Evolutionary conservation across 2,888 invertebrate species (phyloP).

Genomic region (Lasioglossum calceatum): DNA sequence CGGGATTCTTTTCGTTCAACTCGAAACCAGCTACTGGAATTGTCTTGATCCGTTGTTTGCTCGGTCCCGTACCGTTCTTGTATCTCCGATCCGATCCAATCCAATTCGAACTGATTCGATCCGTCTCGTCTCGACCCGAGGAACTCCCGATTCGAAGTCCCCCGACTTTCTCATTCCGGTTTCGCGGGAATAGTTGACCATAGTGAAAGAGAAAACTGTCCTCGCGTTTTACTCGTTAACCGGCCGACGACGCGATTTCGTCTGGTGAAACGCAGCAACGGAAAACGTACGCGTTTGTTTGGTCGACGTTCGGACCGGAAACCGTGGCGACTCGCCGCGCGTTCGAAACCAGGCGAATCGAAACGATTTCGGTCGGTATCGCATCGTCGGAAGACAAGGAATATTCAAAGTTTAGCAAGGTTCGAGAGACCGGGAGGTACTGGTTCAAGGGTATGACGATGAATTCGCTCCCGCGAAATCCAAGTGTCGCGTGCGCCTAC

Average conservation of each 20-base stretch:
- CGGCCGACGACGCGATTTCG: constrained; percentile 15
- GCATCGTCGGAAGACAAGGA: constrained; percentile 26
- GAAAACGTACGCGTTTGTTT: neutral
- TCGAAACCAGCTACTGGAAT: neutral
- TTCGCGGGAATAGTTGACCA: neutral
- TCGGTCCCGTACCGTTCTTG: constrained; percentile 7
- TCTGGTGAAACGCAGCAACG: constrained; percentile 2
- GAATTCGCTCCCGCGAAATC: constrained; percentile 19
- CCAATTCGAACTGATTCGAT: neutral
- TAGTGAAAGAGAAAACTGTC: neutral
- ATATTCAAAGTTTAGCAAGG: constrained; percentile 12
- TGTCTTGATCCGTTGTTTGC: neutral
- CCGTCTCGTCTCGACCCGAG: neutral
- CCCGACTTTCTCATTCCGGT: neutral
- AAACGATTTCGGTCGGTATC: constrained; percentile 25
- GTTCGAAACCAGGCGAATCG: neutral
- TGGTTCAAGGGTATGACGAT: constrained; percentile 22
- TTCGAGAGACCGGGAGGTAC: constrained; percentile 14
- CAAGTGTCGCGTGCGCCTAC: neutral
- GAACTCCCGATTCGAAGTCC: neutral
- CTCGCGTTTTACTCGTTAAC: neutral
- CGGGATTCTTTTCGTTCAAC: constrained; percentile 9
- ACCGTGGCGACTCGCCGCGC: neutral
- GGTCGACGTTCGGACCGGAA: neutral
- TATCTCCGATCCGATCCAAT: neutral